Conservation (phyloP, 2,113 vertebrate species). For the Trematomus loennbergii region DNA sequence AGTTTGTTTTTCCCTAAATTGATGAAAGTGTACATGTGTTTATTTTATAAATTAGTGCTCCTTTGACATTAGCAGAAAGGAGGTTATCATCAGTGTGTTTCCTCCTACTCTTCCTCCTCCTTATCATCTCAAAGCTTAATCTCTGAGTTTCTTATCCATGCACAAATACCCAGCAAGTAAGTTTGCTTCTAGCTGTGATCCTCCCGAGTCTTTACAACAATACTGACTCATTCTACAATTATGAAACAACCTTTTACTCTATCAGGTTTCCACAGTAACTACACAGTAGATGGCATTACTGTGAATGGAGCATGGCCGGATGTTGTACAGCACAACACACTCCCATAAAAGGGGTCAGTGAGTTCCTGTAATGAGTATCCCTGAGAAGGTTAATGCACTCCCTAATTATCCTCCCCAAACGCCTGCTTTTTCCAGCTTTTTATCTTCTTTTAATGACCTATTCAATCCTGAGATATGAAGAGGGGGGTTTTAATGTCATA, state of each 20-base stretch:
- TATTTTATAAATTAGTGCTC: not conserved
- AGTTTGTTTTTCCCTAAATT: not conserved
- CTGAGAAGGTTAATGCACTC: slow-evolving; percentile 73
- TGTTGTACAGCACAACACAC: slow-evolving; percentile 35
- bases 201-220: not conserved
- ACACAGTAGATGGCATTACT: slow-evolving; percentile 12
- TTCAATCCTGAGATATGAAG: slow-evolving; percentile 32
- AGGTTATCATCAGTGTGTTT: slow-evolving; percentile 3
- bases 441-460: slow-evolving; percentile 49
- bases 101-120: not conserved
- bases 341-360: slow-evolving; percentile 60
- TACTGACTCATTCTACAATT: slow-evolving; percentile 31
- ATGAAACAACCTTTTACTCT: slow-evolving; percentile 21
- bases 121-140: not conserved
- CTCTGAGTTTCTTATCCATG: not conserved
- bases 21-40: not conserved
- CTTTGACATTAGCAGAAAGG: not conserved
- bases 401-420: slow-evolving; percentile 36
- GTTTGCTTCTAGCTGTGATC: not conserved
- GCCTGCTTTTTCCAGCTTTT: slow-evolving; percentile 46
- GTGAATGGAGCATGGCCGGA: slow-evolving; percentile 35
- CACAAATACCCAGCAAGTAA: not conserved
- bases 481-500: slow-evolving; percentile 33
- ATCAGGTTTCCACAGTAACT: slow-evolving; percentile 66
- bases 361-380: slow-evolving; percentile 41